A percentile compares a stretch with the other conserved stretches of the same genome.
phyloP scores from a whole-genome alignment of 2,797 vertebrate genomes.

The Moxostoma hubbsi region DNA sequence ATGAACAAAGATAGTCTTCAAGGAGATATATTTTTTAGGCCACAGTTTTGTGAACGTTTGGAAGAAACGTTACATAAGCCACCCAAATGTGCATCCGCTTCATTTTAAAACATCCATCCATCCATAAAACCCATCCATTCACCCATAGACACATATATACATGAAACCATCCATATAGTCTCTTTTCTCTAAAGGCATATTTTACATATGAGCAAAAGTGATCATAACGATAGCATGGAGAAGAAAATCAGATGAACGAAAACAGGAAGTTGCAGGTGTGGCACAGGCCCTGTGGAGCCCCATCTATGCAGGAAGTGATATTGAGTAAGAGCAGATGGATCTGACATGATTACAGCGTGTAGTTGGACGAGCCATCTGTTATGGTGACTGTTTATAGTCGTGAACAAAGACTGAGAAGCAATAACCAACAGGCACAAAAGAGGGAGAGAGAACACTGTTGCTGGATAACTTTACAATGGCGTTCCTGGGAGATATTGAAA shows the following conservation, averaged over 20 bases:
- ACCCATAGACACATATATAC: too few relatives aligned
- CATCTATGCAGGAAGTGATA: conserved; percentile 46
- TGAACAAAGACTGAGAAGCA: conserved; percentile 55
- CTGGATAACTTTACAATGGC: conserved; percentile 32
- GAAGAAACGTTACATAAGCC: conserved; percentile 3
- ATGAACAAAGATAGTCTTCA: too few relatives aligned
- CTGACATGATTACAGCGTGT: conserved; percentile 56
- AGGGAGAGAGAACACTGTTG: conserved; percentile 21
- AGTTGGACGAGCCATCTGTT: conserved; percentile 64
- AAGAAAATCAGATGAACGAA: conserved; percentile 45
- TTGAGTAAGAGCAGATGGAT: conserved; percentile 59
- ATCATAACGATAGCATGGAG: conserved; percentile 13
- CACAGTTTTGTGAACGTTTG: not conserved
- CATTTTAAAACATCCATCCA: not conserved
- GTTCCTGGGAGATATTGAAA: conserved; percentile 3
- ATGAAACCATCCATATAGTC: not conserved
- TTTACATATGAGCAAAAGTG: conserved; percentile 4
- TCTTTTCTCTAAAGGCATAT: conserved; percentile 10
- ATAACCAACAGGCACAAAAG: conserved; percentile 41
- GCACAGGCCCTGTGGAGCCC: conserved; percentile 46
- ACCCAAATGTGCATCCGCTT: conserved; percentile 10
- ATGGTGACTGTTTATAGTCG: conserved; percentile 52
- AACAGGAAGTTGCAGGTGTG: conserved; percentile 60
- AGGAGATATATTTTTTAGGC: not conserved
- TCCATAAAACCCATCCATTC: not conserved